Base-by-base conservation (phyloP, 2,797 vertebrate species). In the Alosa sapidissima region DNA sequence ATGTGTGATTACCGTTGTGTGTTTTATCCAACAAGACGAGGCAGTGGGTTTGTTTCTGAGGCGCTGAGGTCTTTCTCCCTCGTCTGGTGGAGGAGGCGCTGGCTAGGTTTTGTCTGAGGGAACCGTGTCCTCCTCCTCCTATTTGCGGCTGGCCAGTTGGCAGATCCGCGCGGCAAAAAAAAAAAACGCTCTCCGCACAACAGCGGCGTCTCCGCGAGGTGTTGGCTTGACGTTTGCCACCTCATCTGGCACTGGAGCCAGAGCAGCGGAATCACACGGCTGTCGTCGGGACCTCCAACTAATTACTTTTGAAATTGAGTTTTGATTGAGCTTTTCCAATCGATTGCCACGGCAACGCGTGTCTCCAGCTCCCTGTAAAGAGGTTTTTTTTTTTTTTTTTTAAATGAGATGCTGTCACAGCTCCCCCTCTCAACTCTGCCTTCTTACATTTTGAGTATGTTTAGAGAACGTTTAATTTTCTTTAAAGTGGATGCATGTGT, bases 251-350 rank as follows among this genome's bases (percentile, higher is more conserved):
- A 60, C 94, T 93, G 92, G 92, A 94, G 95, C 95, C 95, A 96
- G 94, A 94, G 94, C 95, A 91, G 94, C 95, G 95, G 93, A 94
- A 96, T 97, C 96, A 96, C 96, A 96, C 96, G 94, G 96, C 97
- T 94, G 95, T 95, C 92, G 93, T 91, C 96, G 95, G 72, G 72
- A 97, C 97, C 96, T 97, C 97, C 96, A 97, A 98, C 98, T 99
- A 98, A 99, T 99, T 99, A 98, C 96, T 98, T 99, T 97, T 97
- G 97, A 98, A 98, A 98, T 98, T 96, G 97, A 97, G 97, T 98
- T 99, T 98, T 98, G 97, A 99, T 98, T 97, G 97, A 98, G 98
- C 95, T 96, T 95, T 97, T 97, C 96, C 97, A 99, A 98, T 98
- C 96, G 97, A 98, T 78, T 97, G 97, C 96, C 94, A 96, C 96